phyloP scores from a whole-genome alignment of 53 echinoderm and acorn worm genomes.

The Henricia sp. region DNA sequence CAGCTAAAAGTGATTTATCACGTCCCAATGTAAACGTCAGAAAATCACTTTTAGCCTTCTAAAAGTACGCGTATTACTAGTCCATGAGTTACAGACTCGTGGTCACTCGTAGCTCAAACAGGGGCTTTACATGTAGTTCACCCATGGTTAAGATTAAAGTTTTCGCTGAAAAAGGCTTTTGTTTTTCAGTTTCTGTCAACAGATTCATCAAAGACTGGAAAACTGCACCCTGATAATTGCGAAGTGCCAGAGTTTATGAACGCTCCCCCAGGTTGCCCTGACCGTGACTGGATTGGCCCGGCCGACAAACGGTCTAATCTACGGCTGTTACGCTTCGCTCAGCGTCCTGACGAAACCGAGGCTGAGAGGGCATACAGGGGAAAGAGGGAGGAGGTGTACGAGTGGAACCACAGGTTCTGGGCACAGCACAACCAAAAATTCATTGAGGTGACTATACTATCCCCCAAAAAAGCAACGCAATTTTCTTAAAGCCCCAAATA shows the following conservation, averaged over 20 bases:
- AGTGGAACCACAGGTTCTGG: conserved; percentile 95
- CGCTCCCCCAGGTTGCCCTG: conserved; percentile 65
- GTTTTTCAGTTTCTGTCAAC: not conserved
- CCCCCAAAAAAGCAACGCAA: too few relatives aligned
- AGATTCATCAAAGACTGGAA: not conserved
- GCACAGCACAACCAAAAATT: conserved; percentile 85
- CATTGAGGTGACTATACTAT: conserved; percentile 72
- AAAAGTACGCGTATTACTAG: too few relatives aligned
- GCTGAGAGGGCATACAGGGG: conserved; percentile 71
- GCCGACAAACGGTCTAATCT: conserved; percentile 89
- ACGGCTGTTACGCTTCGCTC: conserved; percentile 68
- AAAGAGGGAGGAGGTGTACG: conserved; percentile 67
- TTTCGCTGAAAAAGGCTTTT: too few relatives aligned
- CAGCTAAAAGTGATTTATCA: too few relatives aligned
- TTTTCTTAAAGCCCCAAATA: too few relatives aligned
- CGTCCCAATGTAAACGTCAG: too few relatives aligned
- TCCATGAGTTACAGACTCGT: too few relatives aligned
- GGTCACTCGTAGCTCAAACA: too few relatives aligned
- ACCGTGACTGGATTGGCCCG: conserved; percentile 91
- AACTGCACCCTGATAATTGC: not conserved
- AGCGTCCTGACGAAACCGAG: conserved; percentile 72
- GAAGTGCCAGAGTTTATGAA: not conserved
- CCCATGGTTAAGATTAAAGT: too few relatives aligned
- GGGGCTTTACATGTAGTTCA: too few relatives aligned
- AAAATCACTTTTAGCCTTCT: too few relatives aligned